Evolutionary conservation across 2,888 invertebrate genomes (phyloP), one percentile per base, ranked within the genome.

Genomic region (Entomobrya multifasciata): DNA sequence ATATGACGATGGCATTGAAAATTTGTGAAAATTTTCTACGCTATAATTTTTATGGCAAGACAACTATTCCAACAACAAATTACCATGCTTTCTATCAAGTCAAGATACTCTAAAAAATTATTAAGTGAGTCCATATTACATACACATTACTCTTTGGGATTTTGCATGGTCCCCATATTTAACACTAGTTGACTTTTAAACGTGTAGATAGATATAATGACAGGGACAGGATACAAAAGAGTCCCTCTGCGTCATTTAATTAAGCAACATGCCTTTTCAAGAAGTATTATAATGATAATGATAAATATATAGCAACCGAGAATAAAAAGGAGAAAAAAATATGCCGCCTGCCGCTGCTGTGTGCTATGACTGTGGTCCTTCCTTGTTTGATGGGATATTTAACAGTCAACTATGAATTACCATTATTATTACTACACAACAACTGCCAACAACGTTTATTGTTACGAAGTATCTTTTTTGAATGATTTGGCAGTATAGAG

Each of bases 121-220:
- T n/a, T n/a, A n/a, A n/a, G n/a, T n/a, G n/a, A n/a, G n/a, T n/a
- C n/a, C n/a, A n/a, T n/a, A n/a, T n/a, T n/a, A n/a, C n/a, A n/a
- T n/a, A n/a, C n/a, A n/a, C n/a, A n/a, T n/a, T n/a, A n/a, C n/a
- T 15, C 49, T 49, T 47, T n/a, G n/a, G n/a, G 79, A 65, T 65
- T 79, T 79, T 79, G 65, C 84, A 84, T 49, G 84, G 67, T 84
- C 49, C n/a, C 49, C 13, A 6, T 36, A n/a, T n/a, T n/a, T n/a
- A n/a, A n/a, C n/a, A n/a, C n/a, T n/a, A n/a, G n/a, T n/a, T 36
- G 36, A 36, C 36, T 4, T 36, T 36, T n/a, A n/a, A n/a, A n/a
- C 41, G 22, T 17, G 20, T 25, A 30, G 76, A 76, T 15, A 49
- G 25, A 52, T 49, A 57, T 77, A 60, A 78, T 78, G 60, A 65